phyloP scores from a whole-genome alignment of 2,797 vertebrate genomes.

The Coilia nasus region DNA sequence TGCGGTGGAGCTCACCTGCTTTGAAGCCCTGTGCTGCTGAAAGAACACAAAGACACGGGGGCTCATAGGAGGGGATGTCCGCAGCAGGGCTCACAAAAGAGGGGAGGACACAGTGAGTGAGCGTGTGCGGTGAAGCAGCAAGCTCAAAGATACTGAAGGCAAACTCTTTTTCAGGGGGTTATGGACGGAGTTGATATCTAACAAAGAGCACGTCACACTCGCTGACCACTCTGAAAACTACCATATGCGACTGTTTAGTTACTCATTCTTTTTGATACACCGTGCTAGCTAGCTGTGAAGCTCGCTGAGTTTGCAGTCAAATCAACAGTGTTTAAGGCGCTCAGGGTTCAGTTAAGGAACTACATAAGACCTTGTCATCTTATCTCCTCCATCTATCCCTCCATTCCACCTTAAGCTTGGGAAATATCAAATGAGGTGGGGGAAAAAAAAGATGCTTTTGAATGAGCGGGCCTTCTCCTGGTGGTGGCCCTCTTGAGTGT shows the following conservation, averaged over 20 bases:
- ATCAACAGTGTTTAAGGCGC: background rate
- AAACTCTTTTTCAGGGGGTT: background rate
- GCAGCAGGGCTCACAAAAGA: conserved; percentile 17
- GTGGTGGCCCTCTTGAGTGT: conserved; percentile 18
- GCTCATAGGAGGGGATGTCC: background rate
- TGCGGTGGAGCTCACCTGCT: conserved; percentile 43
- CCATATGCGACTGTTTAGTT: background rate
- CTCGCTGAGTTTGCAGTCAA: background rate
- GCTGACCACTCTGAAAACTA: background rate
- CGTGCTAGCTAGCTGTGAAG: background rate
- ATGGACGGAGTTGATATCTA: background rate
- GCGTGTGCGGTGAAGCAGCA: background rate
- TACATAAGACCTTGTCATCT: background rate
- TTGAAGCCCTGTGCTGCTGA: conserved; percentile 59
- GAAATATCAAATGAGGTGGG: background rate
- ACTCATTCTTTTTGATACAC: background rate
- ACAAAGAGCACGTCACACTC: background rate
- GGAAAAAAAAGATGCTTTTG: background rate
- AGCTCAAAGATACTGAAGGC: background rate
- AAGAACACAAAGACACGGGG: conserved; percentile 42
- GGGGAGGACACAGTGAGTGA: conserved; percentile 9
- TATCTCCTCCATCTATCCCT: background rate
- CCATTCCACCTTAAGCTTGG: background rate
- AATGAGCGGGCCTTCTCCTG: background rate
- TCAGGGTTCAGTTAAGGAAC: background rate